phyloP scores from a whole-genome alignment of 2,888 invertebrate genomes.

The Sarcophaga caerulescens region DNA sequence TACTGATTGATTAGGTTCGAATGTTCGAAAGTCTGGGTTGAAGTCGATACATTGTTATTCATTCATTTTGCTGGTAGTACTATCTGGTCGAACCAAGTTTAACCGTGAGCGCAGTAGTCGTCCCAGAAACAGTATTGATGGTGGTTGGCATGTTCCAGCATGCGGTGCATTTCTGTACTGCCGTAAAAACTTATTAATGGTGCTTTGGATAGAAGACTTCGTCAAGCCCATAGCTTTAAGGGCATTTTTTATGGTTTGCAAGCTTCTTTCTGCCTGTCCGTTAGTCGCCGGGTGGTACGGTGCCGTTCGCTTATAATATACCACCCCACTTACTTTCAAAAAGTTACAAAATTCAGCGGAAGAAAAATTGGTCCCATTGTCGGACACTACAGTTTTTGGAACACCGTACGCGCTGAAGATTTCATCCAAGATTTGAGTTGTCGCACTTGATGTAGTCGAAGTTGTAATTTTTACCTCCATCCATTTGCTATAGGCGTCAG shows the following conservation, averaged over 20 bases:
- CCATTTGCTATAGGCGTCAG: constrained; percentile 56
- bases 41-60: constrained; percentile 21
- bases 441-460: constrained; percentile 11
- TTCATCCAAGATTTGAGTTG: constrained; percentile 56
- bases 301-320: no score
- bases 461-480: background rate
- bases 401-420: constrained; percentile 70
- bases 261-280: background rate
- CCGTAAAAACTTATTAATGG: constrained; percentile 51
- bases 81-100: constrained; percentile 53
- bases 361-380: constrained; percentile 69
- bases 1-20: constrained; percentile 20
- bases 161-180: constrained; percentile 61
- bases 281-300: no score
- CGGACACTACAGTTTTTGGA: constrained; percentile 67
- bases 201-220: constrained; percentile 13
- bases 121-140: constrained; percentile 55
- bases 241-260: constrained; percentile 58
- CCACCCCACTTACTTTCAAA: no score
- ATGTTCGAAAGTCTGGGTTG: constrained; percentile 24
- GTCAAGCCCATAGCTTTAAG: constrained; percentile 54
- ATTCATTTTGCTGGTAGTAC: constrained; percentile 1
- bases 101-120: constrained; percentile 54
- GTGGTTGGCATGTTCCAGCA: constrained; percentile 46
- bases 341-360: constrained; percentile 48